A percentile compares a stretch with the other conserved stretches of the same genome.
Evolutionary conservation across 2,113 vertebrate species (phyloP).

Genomic region (Motacilla alba): DNA sequence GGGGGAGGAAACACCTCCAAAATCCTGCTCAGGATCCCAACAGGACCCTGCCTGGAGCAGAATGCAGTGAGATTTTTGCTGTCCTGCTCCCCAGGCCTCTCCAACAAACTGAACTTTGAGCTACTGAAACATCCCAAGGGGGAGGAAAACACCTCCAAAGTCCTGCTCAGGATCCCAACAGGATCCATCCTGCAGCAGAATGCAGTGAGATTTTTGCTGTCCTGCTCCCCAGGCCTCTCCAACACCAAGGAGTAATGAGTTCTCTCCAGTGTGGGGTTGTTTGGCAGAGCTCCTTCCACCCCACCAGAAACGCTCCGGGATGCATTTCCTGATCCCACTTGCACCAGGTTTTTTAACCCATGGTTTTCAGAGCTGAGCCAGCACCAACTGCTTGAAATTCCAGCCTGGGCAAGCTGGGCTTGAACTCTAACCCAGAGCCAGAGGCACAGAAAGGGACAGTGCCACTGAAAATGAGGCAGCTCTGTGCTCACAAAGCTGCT

Average conservation of each 20-base stretch:
- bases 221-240: neutral
- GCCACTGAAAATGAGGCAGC: neutral
- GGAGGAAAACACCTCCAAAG: no score
- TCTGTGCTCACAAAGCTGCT: neutral
- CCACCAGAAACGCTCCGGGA: fast-evolving
- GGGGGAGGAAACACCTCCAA: fast-evolving
- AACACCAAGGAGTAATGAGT: neutral
- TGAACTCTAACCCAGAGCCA: neutral
- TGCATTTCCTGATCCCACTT: neutral
- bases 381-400: neutral
- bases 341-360: fast-evolving
- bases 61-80: no score
- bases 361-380: neutral
- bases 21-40: neutral
- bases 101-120: neutral
- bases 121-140: fast-evolving
- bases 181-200: neutral
- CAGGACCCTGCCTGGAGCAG: neutral
- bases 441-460: neutral
- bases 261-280: fast-evolving
- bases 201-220: neutral
- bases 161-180: neutral
- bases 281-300: neutral
- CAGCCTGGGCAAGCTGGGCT: neutral
- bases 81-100: neutral